phyloP scores from a whole-genome alignment of 1,140 invertebrate genomes.

The Pollicipes pollicipes region DNA sequence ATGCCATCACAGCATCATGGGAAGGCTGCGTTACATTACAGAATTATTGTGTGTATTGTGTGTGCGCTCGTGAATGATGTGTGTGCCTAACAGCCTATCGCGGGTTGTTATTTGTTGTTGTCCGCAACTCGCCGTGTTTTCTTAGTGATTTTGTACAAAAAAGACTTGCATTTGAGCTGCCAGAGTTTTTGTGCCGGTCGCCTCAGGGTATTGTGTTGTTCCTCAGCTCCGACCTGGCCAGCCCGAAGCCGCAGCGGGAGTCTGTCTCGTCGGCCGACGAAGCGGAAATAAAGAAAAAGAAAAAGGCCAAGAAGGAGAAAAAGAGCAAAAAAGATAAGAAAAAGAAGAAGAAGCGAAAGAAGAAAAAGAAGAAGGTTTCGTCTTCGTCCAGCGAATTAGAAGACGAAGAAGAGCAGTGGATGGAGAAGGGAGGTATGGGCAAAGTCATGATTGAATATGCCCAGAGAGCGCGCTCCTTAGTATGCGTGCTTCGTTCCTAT shows the following conservation, averaged over 20 bases:
- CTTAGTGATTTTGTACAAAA: no score
- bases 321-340: background rate
- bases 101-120: no score
- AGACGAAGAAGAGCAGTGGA: background rate
- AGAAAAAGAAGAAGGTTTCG: background rate
- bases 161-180: no score
- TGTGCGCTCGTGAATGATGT: no score
- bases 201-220: no score
- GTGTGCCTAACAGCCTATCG: no score
- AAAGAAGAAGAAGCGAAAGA: background rate
- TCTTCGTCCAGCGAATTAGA: background rate
- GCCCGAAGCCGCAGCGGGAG: background rate
- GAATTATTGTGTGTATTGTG: no score
- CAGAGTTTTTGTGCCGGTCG: no score
- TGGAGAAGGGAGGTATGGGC: background rate
- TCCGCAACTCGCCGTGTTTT: no score
- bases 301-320: constrained; percentile 1
- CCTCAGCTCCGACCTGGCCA: background rate
- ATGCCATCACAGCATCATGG: no score
- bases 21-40: no score
- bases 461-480: background rate
- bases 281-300: background rate
- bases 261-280: background rate
- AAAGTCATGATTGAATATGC: background rate
- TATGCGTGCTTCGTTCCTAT: background rate